Evolutionary conservation across 2,797 vertebrate species (phyloP).

Genomic region (Cryptoprocta ferox): DNA sequence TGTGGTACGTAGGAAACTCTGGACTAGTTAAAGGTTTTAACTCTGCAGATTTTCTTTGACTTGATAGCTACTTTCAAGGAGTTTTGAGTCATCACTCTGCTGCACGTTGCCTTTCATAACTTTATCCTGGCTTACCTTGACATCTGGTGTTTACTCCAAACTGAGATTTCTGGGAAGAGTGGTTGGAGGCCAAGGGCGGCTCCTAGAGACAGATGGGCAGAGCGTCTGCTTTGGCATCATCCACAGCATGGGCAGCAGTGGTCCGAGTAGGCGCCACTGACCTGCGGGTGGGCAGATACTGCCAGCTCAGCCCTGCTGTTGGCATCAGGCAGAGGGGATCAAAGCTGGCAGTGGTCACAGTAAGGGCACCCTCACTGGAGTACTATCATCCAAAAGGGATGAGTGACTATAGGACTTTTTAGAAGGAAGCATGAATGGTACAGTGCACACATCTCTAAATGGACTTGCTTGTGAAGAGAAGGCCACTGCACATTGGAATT

Average conservation of each 20-base stretch:
- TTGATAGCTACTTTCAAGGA: background rate
- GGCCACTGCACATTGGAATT: background rate
- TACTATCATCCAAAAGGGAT: background rate
- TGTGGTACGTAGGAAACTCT: background rate
- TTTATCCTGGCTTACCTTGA: slow-evolving; percentile 61
- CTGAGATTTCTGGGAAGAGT: slow-evolving; percentile 55
- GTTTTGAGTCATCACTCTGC: slow-evolving; percentile 3
- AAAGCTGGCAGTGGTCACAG: slow-evolving; percentile 27
- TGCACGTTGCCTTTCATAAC: slow-evolving; percentile 44
- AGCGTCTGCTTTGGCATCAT: slow-evolving; percentile 69
- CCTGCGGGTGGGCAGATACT: slow-evolving; percentile 51
- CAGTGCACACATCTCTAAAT: background rate
- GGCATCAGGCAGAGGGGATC: slow-evolving; percentile 36
- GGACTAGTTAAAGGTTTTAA: background rate
- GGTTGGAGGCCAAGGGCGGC: slow-evolving; percentile 51
- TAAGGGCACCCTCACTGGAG: slow-evolving; percentile 39
- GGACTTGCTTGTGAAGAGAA: background rate
- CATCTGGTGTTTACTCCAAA: slow-evolving; percentile 76
- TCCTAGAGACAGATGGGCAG: slow-evolving; percentile 72
- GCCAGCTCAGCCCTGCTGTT: slow-evolving; percentile 57
- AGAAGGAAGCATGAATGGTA: background rate
- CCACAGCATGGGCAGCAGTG: background rate
- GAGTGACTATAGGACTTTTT: background rate
- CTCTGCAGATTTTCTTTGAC: background rate
- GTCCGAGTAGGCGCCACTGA: slow-evolving; percentile 42